Evolutionary conservation across 2,888 invertebrate species (phyloP).

Genomic region (Trissoscelio sp.): DNA sequence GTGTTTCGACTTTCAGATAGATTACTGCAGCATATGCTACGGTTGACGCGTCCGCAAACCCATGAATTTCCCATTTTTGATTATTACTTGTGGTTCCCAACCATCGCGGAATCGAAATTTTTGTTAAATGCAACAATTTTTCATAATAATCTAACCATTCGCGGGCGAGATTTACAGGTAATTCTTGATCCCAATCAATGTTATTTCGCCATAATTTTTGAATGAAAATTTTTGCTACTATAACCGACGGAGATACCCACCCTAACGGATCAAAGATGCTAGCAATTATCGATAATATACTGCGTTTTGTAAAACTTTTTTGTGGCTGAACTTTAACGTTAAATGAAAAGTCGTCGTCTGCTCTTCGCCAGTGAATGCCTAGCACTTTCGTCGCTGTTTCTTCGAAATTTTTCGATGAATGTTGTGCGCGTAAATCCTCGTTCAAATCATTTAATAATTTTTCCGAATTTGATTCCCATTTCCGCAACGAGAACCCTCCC

Average conservation of each 20-base stretch:
- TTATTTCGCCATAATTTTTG: neutral
- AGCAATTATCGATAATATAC: neutral
- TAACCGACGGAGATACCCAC: neutral
- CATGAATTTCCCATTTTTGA: no score
- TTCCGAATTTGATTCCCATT: neutral
- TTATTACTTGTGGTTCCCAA: neutral
- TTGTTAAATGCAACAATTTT: neutral
- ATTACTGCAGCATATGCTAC: neutral
- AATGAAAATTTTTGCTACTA: neutral
- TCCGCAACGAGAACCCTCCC: neutral
- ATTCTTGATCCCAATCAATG: neutral
- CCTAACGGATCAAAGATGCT: no score
- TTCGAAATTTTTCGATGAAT: neutral
- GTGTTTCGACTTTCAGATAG: neutral
- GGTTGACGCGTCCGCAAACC: slow-evolving; percentile 59
- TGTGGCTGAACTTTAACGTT: neutral
- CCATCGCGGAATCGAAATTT: neutral
- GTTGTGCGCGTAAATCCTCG: neutral
- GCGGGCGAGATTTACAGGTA: neutral
- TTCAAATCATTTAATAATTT: neutral
- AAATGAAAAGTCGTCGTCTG: neutral
- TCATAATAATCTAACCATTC: neutral
- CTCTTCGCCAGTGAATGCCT: neutral
- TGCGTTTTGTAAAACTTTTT: neutral
- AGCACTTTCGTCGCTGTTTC: neutral